Evolutionary conservation across 2,888 invertebrate species (phyloP).

Genomic region (Diarsia brunnea): DNA sequence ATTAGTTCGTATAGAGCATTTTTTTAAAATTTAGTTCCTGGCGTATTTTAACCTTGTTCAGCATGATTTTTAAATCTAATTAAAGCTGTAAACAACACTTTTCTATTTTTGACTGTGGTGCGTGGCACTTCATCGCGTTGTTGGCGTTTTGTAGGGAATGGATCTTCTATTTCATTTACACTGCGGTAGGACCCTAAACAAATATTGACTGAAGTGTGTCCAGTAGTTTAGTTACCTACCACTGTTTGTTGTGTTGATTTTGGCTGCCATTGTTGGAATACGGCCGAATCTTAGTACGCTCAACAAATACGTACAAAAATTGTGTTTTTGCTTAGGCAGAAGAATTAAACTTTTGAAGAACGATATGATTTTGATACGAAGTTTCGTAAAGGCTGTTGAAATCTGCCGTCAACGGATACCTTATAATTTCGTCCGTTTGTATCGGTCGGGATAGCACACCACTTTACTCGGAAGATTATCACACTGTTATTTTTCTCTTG

Average conservation of each 20-base stretch:
- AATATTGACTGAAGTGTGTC: constrained; percentile 52
- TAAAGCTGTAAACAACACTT: background rate
- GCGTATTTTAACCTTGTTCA: too few species aligned
- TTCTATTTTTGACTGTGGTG: background rate
- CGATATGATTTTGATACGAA: too few species aligned
- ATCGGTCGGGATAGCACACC: too few species aligned
- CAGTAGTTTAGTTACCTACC: constrained; percentile 45
- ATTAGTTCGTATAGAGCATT: too few species aligned
- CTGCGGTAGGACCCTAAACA: constrained; percentile 35
- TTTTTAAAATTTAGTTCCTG: too few species aligned
- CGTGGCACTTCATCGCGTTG: background rate
- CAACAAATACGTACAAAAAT: background rate
- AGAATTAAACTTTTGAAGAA: background rate
- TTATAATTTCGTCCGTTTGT: too few species aligned
- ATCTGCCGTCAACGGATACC: too few species aligned
- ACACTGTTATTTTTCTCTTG: too few species aligned
- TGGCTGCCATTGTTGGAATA: constrained; percentile 18
- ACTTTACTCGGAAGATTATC: too few species aligned
- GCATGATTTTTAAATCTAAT: background rate
- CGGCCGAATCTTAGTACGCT: background rate
- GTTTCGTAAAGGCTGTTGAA: background rate
- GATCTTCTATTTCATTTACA: background rate
- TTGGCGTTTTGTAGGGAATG: background rate
- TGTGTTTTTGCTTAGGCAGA: background rate
- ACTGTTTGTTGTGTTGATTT: constrained; percentile 43